Evolutionary conservation across 2,113 vertebrate species (phyloP).

Genomic region (Tetraodon nigroviridis): DNA sequence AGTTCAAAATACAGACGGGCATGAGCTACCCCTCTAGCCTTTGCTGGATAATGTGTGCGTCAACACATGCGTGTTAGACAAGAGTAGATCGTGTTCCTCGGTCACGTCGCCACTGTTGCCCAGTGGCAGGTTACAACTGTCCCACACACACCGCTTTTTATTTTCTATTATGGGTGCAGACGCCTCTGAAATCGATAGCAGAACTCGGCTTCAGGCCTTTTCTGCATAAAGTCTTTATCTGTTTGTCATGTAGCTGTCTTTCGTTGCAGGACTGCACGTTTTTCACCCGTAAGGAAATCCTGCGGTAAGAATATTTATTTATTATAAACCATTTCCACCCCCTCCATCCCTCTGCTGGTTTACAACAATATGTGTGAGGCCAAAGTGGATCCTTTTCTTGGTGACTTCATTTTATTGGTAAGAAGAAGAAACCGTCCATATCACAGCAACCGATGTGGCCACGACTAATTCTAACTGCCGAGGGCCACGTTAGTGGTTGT

Average conservation of each 20-base stretch:
- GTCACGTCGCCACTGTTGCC: slow-evolving; percentile 17
- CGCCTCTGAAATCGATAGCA: background rate
- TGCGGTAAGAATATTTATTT: slow-evolving; percentile 78
- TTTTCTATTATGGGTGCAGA: background rate
- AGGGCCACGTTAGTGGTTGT: background rate
- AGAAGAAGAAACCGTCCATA: background rate
- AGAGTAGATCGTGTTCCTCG: slow-evolving; percentile 48
- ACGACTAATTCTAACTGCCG: background rate
- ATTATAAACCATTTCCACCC: background rate
- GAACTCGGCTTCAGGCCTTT: background rate
- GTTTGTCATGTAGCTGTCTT: slow-evolving; percentile 21
- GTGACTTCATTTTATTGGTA: background rate
- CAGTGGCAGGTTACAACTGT: slow-evolving; percentile 37
- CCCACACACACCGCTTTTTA: slow-evolving; percentile 13
- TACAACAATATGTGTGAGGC: too few relatives aligned
- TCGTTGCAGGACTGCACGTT: slow-evolving; percentile 91
- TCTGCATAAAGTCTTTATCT: background rate
- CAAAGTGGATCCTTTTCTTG: too few relatives aligned
- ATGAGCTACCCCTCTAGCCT: background rate
- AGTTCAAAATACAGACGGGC: slow-evolving; percentile 18
- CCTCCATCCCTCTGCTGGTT: too few relatives aligned
- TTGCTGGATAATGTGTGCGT: slow-evolving; percentile 29
- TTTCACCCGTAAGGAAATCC: slow-evolving; percentile 97
- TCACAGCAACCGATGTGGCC: background rate
- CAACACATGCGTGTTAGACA: slow-evolving; percentile 44